Conservation (phyloP, 2,113 vertebrate genomes). For the Phoenicopterus ruber region DNA sequence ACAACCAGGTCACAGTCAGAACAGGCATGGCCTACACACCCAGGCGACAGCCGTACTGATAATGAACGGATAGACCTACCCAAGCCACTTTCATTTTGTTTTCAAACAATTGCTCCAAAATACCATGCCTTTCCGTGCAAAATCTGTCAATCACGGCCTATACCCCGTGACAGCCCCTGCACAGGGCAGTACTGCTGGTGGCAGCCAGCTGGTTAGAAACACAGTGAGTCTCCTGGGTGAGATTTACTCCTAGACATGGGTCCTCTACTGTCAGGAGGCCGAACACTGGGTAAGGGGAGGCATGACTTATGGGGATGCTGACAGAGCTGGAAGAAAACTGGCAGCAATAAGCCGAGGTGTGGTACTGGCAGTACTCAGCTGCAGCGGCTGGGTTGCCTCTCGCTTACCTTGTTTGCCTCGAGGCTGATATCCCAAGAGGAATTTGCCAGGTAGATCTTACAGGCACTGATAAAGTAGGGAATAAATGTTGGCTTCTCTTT, state of each 20-base stretch:
- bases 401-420: conserved; percentile 91
- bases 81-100: neutral
- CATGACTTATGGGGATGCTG: neutral
- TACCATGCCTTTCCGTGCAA: neutral
- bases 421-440: conserved; percentile 95
- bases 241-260: neutral
- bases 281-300: neutral
- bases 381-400: neutral
- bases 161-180: neutral
- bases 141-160: neutral
- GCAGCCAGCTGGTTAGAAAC: neutral
- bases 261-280: neutral
- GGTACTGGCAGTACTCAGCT: neutral
- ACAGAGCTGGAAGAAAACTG: neutral
- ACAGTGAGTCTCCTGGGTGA: neutral
- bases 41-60: rapidly evolving
- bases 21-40: neutral
- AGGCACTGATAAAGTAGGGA: conserved; percentile 93
- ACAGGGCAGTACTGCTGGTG: neutral
- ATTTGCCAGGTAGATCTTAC: conserved; percentile 96
- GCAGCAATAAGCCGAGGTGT: neutral
- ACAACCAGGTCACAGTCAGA: neutral
- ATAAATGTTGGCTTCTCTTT: conserved; percentile 98
- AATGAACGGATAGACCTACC: neutral
- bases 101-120: neutral